A percentile compares a stretch with the other conserved stretches of the same genome.
Conservation (phyloP, 2,888 invertebrate species). For the Imbricaverruca yamaguchii region DNA sequence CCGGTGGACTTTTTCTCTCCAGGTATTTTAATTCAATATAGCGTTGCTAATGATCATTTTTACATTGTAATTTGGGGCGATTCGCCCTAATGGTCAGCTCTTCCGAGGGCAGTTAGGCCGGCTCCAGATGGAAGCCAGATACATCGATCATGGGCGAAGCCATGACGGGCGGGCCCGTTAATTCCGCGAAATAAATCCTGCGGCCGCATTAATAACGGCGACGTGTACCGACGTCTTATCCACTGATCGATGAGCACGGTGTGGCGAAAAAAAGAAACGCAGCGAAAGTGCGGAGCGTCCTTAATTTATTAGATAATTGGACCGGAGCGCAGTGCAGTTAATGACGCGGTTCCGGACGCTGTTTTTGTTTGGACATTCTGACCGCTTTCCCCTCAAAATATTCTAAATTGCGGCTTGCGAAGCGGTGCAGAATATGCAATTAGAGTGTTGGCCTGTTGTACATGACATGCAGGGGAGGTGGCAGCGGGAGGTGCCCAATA, state of each 20-base stretch:
- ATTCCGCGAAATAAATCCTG: neutral
- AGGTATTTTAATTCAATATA: constrained; percentile 1
- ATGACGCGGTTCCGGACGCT: neutral
- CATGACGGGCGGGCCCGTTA: neutral
- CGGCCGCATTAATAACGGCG: neutral
- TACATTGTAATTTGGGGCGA: neutral
- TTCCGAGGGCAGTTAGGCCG: neutral
- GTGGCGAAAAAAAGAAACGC: neutral
- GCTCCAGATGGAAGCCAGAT: neutral
- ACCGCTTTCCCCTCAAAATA: neutral
- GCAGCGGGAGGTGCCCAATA: too few relatives aligned
- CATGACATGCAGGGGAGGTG: neutral
- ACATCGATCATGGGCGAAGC: neutral
- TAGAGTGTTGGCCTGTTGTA: neutral
- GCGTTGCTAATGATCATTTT: neutral
- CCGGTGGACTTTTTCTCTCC: neutral
- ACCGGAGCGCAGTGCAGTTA: neutral
- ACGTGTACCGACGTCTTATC: neutral
- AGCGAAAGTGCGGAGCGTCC: neutral
- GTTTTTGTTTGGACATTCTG: neutral
- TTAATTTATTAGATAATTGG: neutral
- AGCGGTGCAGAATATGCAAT: neutral
- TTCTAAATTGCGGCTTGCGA: neutral
- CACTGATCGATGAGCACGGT: neutral
- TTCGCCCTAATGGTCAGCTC: neutral